phyloP scores from a whole-genome alignment of 2,888 invertebrate species.

The Agrotis segetum region DNA sequence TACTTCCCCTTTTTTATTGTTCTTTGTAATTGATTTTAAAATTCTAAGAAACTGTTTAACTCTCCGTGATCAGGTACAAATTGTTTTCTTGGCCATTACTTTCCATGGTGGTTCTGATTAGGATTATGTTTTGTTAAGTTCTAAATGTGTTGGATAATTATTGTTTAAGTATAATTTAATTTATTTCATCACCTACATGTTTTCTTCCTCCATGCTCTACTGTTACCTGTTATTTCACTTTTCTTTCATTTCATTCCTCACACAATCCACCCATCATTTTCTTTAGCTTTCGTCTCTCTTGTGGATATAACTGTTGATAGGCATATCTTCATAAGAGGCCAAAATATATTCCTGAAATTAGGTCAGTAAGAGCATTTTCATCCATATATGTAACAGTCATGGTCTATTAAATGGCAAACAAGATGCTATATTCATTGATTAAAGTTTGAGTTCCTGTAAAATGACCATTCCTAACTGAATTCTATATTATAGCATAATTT shows the following conservation, averaged over 20 bases:
- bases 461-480: slow-evolving; percentile 10
- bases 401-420: slow-evolving; percentile 8
- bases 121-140: too few relatives aligned
- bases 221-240: neutral
- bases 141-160: too few relatives aligned
- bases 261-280: neutral
- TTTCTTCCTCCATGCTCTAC: too few relatives aligned
- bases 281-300: neutral
- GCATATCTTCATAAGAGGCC: neutral
- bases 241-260: neutral
- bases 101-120: too few relatives aligned
- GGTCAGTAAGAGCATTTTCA: neutral
- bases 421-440: slow-evolving; percentile 26
- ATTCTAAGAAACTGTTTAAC: slow-evolving; percentile 18
- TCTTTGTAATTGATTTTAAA: slow-evolving; percentile 9
- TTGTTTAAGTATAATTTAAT: too few relatives aligned
- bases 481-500: slow-evolving; percentile 10
- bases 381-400: neutral
- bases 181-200: too few relatives aligned
- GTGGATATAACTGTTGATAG: neutral
- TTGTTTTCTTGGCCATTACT: too few relatives aligned
- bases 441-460: neutral
- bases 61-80: neutral
- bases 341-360: neutral
- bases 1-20: slow-evolving; percentile 43